Evolutionary conservation across 2,113 vertebrate species (phyloP), one percentile per base, ranked within the genome.

Genomic region (Rhinoderma darwinii): DNA sequence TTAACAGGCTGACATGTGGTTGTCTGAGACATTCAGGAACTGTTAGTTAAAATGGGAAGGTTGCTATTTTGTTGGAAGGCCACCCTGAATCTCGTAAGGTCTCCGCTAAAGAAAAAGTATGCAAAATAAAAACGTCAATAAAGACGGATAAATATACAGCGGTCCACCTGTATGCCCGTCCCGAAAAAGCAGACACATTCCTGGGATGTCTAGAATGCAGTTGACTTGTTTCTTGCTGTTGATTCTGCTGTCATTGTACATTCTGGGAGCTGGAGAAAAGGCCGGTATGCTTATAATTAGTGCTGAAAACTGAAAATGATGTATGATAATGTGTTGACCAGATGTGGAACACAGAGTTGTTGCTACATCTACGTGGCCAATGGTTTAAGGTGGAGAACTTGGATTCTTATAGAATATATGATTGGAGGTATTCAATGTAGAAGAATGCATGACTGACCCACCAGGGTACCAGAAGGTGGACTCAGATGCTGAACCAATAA

Each of bases 101-200:
- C 78, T 59, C 51, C 20, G 17, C 37, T 2, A 73, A 32, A 39
- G 15, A 74, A 74, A 84, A 84, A 75, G 76, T 84, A 30, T 84
- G 51, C 72, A 41, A 84, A 76, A 84, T 63, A 76, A 76, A 84
- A 56, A 84, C 70, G 75, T 59, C 70, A 74, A 84, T 84, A 84
- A 84, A 84, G 37, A 59, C 44, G 17, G 37, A 43, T 50, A 75
- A 43, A 84, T 84, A 41, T 75, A 75, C 83, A 75, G 37, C 18
- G 41, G 10, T 59, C n/a, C 70, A 84, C 83, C 83, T 84, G 83
- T 84, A 76, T 22, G 54, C 11, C 50, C 59, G n/a, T 43, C 35
- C 70, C 3, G 8, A 8, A 74, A 37, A 37, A 47, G 50, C 22
- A 51, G 37, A 22, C 32, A 56, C 70, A 76, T 84, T 84, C 83